phyloP scores from a whole-genome alignment of 2,888 invertebrate genomes.

The Stenodema calcarata region DNA sequence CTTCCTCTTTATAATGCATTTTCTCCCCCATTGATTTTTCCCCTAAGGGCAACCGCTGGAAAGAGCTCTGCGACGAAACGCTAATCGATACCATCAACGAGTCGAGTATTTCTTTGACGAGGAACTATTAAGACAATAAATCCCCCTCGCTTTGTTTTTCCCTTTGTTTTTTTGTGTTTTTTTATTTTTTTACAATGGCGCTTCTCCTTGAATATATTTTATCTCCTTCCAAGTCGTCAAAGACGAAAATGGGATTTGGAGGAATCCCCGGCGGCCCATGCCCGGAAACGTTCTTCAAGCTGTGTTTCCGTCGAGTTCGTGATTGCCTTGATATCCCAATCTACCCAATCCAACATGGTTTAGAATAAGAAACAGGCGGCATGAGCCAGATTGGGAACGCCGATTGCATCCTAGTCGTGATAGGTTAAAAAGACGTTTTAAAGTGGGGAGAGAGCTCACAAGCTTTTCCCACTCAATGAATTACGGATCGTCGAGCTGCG shows the following conservation, averaged over 20 bases:
- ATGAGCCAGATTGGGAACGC: neutral
- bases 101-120: slow-evolving; percentile 13
- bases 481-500: neutral
- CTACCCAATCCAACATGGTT: neutral
- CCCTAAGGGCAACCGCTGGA: neutral
- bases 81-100: slow-evolving; percentile 12
- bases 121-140: neutral
- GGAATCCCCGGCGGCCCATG: neutral
- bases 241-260: neutral
- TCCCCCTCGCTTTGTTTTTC: neutral
- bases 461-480: neutral
- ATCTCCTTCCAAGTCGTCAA: neutral
- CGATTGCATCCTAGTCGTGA: neutral
- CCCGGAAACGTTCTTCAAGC: neutral
- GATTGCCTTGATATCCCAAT: neutral
- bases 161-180: neutral
- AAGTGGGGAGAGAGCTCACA: neutral
- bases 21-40: slow-evolving; percentile 38
- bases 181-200: neutral
- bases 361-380: neutral
- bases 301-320: neutral
- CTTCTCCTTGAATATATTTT: neutral
- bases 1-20: slow-evolving; percentile 38
- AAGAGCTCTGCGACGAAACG: neutral
- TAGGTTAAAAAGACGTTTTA: neutral